phyloP scores from a whole-genome alignment of 1,140 invertebrate genomes.

The Drosophila willistoni region DNA sequence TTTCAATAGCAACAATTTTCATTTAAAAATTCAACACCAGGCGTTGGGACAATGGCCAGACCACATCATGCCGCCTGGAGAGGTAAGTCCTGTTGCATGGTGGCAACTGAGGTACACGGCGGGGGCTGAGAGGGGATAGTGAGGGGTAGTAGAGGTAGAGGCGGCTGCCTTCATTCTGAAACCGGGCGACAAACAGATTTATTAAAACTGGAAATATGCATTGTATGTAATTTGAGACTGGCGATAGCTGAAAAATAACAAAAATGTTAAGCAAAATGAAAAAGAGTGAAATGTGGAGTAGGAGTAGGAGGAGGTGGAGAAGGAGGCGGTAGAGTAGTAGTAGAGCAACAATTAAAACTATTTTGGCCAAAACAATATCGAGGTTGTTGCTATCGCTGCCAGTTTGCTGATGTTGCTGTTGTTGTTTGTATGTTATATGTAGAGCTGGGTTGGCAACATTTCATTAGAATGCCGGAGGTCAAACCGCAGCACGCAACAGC shows the following conservation, averaged over 20 bases:
- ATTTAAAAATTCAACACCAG: slow-evolving; percentile 80
- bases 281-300: not conserved
- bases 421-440: slow-evolving; percentile 27
- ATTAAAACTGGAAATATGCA: slow-evolving; percentile 73
- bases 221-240: slow-evolving; percentile 56
- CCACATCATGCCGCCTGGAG: not conserved
- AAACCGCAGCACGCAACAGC: slow-evolving; percentile 60
- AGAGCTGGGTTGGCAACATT: slow-evolving; percentile 55
- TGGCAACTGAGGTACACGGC: not conserved
- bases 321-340: not conserved
- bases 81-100: not conserved
- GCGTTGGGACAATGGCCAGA: slow-evolving; percentile 41
- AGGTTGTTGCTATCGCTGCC: slow-evolving; percentile 60
- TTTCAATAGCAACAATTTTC: slow-evolving; percentile 81
- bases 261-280: not conserved
- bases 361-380: slow-evolving; percentile 79
- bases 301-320: not conserved
- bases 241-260: slow-evolving; percentile 23
- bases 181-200: slow-evolving; percentile 71
- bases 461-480: slow-evolving; percentile 74
- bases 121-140: not conserved
- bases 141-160: not conserved
- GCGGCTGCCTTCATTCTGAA: slow-evolving; percentile 18
- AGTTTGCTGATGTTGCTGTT: slow-evolving; percentile 39
- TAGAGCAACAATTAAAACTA: slow-evolving; percentile 72